A percentile compares a stretch with the other conserved stretches of the same genome.
Conservation (phyloP, 2,888 invertebrate genomes). For the Drymonia ruficornis region DNA sequence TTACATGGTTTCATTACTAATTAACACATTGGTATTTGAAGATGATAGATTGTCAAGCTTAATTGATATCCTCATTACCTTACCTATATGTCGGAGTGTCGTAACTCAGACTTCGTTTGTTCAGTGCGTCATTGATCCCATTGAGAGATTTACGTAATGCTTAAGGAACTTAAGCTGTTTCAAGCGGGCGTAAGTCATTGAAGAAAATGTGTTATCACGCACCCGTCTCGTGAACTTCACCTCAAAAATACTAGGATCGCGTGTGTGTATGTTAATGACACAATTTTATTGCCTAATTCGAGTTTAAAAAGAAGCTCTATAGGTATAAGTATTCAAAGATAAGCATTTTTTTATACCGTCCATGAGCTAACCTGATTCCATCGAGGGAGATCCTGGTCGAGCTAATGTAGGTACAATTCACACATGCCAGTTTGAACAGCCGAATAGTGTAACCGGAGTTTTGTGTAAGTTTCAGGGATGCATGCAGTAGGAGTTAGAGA, state of each 20-base stretch:
- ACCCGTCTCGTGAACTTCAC: slow-evolving; percentile 45
- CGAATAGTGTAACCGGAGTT: too few species aligned
- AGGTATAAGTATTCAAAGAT: not conserved
- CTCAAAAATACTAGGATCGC: slow-evolving; percentile 30
- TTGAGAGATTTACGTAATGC: slow-evolving; percentile 26
- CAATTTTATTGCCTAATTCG: slow-evolving; percentile 26
- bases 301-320: not conserved
- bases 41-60: slow-evolving; percentile 6
- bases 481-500: too few species aligned
- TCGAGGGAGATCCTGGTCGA: too few species aligned
- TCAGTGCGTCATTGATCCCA: slow-evolving; percentile 20
- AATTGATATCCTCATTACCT: slow-evolving; percentile 21
- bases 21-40: not conserved
- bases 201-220: slow-evolving; percentile 41
- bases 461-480: too few species aligned
- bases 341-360: too few species aligned
- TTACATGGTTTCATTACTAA: not conserved
- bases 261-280: slow-evolving; percentile 28
- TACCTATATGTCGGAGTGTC: slow-evolving; percentile 8
- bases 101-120: slow-evolving; percentile 17
- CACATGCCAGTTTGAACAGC: too few species aligned
- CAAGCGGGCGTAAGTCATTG: slow-evolving; percentile 29
- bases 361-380: too few species aligned
- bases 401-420: too few species aligned
- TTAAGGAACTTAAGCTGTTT: slow-evolving; percentile 14